Evolutionary conservation across 2,888 invertebrate species (phyloP), one percentile per base, ranked within the genome.

Genomic region (Spodoptera picta): DNA sequence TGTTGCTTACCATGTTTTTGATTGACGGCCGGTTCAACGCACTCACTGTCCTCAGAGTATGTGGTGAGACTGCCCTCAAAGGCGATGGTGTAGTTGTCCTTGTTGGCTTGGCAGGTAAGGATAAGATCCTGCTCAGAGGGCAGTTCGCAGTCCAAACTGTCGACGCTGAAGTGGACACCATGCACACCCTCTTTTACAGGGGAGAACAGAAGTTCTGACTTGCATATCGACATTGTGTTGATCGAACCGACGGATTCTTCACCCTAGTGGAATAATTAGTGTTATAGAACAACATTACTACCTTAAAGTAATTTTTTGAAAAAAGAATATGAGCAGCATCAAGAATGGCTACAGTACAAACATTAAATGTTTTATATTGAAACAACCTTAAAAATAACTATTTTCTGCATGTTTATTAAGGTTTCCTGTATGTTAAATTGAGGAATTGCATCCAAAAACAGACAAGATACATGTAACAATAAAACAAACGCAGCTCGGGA

Each of bases 1-100:
- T 58, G 52, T 47, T 64, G 63, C 77, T 27, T 86, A 94, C 94
- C 94, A 94, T 91, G 92, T 92, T 88, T 93, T 90, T 93, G 92
- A 93, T 91, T 94, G 93, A 94, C 94, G 90, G 92, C 87, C 65
- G 87, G 82, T 87, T 94, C 94, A 75, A 84, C 95, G 90, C 96
- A 97, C 92, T 97, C 97, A 87, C 97, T 97, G 88, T 97, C 97
- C 92, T 98, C 98, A 58, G 98, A 97, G 90, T 97, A 97, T 95
- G 97, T 96, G 75, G 97, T 97, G 81, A 97, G 95, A 83, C 97
- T 97, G 85, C 98, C 98, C 94, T 98, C 98, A 84, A 98, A 98
- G 77, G 98, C 98, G 85, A 98, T 98, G 73, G 98, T 98, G 89
- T 98, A 98, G 94, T 98, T 98, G 92, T 98, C 97, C 95, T 98